Conservation (phyloP, 2,888 invertebrate species). For the Drosophila mayaguana region DNA sequence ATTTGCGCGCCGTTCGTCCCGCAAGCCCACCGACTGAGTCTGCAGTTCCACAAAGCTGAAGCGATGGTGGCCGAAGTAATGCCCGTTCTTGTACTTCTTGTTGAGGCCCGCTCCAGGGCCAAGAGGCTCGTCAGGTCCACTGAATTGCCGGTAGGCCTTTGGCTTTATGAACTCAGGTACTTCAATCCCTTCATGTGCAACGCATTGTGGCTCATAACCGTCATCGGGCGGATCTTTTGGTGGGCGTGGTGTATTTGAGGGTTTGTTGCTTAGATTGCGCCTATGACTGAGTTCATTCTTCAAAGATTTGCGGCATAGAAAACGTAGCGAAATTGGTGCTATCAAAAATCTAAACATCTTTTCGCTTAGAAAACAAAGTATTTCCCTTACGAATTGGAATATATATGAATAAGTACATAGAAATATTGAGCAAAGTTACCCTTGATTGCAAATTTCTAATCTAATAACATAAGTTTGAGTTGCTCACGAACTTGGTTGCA, state of each 20-base stretch:
- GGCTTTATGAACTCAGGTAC: constrained; percentile 61
- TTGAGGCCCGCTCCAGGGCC: constrained; percentile 77
- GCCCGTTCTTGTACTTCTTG: constrained; percentile 75
- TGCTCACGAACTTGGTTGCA: background rate
- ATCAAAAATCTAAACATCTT: constrained; percentile 25
- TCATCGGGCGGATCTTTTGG: constrained; percentile 80
- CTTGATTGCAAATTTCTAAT: background rate
- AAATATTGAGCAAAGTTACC: background rate
- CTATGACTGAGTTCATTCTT: background rate
- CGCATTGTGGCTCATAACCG: constrained; percentile 65
- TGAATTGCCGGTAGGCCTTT: constrained; percentile 72
- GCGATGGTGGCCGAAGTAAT: constrained; percentile 82
- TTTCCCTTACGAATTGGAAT: background rate
- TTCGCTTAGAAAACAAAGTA: background rate
- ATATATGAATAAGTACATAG: background rate
- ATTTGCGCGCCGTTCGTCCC: constrained; percentile 45
- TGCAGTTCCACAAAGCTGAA: constrained; percentile 74
- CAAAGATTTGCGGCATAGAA: background rate
- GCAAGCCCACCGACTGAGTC: constrained; percentile 55
- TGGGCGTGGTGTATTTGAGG: constrained; percentile 70
- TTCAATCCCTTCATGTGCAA: constrained; percentile 64
- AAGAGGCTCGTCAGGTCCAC: constrained; percentile 57
- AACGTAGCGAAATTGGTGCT: background rate
- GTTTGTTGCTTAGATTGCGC: constrained; percentile 27
- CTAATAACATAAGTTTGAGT: no score